A percentile compares a stretch with the other conserved stretches of the same genome.
Evolutionary conservation across 2,113 vertebrate genomes (phyloP).

Genomic region (Electrona antarctica): DNA sequence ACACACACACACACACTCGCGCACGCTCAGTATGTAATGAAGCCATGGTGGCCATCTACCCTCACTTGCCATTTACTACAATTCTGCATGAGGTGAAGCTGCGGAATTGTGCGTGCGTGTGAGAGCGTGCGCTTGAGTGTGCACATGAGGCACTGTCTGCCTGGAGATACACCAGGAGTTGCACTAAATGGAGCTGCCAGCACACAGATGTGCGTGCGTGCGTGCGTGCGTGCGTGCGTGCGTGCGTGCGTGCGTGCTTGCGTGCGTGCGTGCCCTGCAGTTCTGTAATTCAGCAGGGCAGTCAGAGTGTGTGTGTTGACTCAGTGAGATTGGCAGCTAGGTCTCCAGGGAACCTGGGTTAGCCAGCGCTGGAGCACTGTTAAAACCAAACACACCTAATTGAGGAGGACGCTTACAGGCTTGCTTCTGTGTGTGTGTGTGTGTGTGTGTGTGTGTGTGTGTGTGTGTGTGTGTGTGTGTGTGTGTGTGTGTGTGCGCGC

Average conservation of each 20-base stretch:
- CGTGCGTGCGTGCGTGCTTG: neutral
- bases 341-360: constrained; percentile 65
- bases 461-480: neutral
- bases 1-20: constrained; percentile 63
- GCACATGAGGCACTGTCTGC: constrained; percentile 24
- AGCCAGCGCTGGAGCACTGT: constrained; percentile 60
- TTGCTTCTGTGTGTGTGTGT: constrained; percentile 61
- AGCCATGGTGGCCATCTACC: constrained; percentile 58
- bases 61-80: neutral
- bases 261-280: neutral
- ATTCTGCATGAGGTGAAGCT: constrained; percentile 9
- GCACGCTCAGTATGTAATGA: constrained; percentile 67
- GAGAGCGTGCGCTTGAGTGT: neutral
- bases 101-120: constrained; percentile 12
- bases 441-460: constrained; percentile 18
- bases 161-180: constrained; percentile 1
- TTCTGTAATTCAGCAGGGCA: constrained; percentile 3
- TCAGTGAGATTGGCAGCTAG: constrained; percentile 68
- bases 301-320: constrained; percentile 65
- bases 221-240: neutral
- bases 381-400: constrained; percentile 76
- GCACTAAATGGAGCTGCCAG: constrained; percentile 31
- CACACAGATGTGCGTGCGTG: constrained; percentile 22
- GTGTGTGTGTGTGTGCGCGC: neutral
- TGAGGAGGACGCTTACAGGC: constrained; percentile 70